Evolutionary conservation across 1,140 invertebrate species (phyloP), one percentile per base, ranked within the genome.

Genomic region (Drosophila suzukii): DNA sequence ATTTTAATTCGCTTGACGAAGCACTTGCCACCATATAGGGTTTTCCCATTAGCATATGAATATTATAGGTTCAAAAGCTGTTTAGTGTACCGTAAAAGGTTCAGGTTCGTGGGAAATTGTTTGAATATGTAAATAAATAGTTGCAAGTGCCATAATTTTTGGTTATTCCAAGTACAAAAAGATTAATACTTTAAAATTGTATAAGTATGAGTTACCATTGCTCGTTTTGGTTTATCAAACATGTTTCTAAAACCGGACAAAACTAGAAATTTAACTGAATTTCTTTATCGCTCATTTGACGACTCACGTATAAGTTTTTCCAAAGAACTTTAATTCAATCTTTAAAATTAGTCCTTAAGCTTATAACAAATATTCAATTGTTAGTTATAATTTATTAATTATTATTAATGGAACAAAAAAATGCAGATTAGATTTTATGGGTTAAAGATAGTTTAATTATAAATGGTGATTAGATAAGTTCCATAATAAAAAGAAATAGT

Each of bases 1-100:
- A 67, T 67, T 58, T 55, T 10, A 75, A 75, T 75, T 43, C 6
- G 30, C 41, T 34, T 30, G 6, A 0, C 15, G 36, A 24, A 39
- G 6, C 49, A 38, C 39, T 60, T 36, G 41, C n/a, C n/a, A 30
- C 60, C 59, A 44, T 63, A 46, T 68, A 66, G 65, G 47, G 20
- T 10, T 11, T 34, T 43, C 4, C 13, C 59, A 41, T 41, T 0
- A 20, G 27, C 32, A 5, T 59, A 39, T 39, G 27, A 60, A 60
- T 57, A n/a, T 43, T 43, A 59, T 32, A 59, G 17, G 34, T 36
- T 51, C 5, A 12, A 12, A 3, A 12, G 8, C 49, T 12, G 11
- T 51, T 36, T 12, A 20, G 20, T 13, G 17, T 11, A 10, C 54
- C 54, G 13, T 59, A 59, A 34, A 43, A 12, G 8, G 15, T 32